Base-by-base conservation (phyloP, 2,888 invertebrate species). In the Subacronicta megacephala region DNA sequence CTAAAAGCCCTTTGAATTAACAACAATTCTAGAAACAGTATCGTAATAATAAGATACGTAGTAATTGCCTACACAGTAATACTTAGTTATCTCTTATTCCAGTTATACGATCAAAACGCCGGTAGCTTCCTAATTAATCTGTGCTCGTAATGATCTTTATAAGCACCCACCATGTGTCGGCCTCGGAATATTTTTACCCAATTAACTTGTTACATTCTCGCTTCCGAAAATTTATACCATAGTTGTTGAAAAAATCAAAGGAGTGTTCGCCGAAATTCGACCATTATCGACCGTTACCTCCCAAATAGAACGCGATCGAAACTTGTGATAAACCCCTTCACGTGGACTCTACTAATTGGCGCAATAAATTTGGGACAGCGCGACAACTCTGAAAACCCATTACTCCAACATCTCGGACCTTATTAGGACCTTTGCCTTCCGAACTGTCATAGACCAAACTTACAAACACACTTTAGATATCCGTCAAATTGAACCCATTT, bases 121-220 rank as follows among this genome's bases (percentile, higher is more conserved):
- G 68, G 84, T 81, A 84, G 83, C 81, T 75, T 79, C 80, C 86
- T 86, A 88, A 90, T 91, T 90, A 92, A 92, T 90, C 88, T 87
- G 77, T 75, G 77, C 72, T 77, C 74, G 70, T 87, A 85, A 86
- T 83, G 81, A 84, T 82, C 80, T 82, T 77, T 81, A 81, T 86
- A 87, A 84, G 81, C 82, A 80, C 71, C 80, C 83, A 77, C 83
- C 82, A 81, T 85, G 85, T 87, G 89, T 86, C 82, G 84, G 75
- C 81, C 77, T 80, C 81, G 62, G 82, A 88, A 90, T 90, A 89
- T 87, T 88, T 92, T 80, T 79, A 86, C 79, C 93, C 93, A 93
- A 94, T 93, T 93, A 93, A 91, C 93, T 92, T 90, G 92, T 93
- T 85, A 93, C 88, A 91, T 90, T 93, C 90, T 90, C 90, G 92